phyloP scores from a whole-genome alignment of 2,888 invertebrate genomes.

The Cryptops parisi region DNA sequence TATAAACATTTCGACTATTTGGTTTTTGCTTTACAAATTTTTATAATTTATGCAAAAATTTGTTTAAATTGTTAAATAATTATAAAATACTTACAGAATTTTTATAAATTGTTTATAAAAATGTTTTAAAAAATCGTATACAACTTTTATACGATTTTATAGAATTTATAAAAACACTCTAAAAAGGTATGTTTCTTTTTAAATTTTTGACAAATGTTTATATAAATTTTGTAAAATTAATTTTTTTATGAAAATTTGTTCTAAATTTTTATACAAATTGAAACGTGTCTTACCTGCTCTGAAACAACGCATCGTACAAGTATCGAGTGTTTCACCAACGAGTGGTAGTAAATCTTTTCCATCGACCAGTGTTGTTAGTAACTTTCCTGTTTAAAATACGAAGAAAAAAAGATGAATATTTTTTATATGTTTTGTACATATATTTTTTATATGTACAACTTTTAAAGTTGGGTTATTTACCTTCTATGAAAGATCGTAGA shows the following conservation, averaged over 20 bases:
- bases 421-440: background rate
- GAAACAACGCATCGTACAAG: background rate
- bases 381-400: conserved; percentile 3
- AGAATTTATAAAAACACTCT: background rate
- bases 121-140: too few species aligned
- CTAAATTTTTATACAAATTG: background rate
- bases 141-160: too few species aligned
- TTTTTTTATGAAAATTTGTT: too few species aligned
- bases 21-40: too few species aligned
- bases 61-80: too few species aligned
- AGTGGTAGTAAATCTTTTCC: conserved; percentile 9
- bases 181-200: background rate
- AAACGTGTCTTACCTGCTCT: conserved; percentile 2
- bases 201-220: too few species aligned
- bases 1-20: too few species aligned
- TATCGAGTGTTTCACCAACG: background rate
- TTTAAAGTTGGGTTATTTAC: conserved; percentile 27
- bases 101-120: too few species aligned
- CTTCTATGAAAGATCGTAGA: conserved; percentile 47
- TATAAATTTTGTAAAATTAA: too few species aligned
- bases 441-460: background rate
- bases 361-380: background rate
- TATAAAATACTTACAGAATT: too few species aligned
- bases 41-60: too few species aligned
- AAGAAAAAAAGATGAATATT: too few species aligned